Evolutionary conservation across 2,113 vertebrate genomes (phyloP).

Genomic region (Micronisus gabar): DNA sequence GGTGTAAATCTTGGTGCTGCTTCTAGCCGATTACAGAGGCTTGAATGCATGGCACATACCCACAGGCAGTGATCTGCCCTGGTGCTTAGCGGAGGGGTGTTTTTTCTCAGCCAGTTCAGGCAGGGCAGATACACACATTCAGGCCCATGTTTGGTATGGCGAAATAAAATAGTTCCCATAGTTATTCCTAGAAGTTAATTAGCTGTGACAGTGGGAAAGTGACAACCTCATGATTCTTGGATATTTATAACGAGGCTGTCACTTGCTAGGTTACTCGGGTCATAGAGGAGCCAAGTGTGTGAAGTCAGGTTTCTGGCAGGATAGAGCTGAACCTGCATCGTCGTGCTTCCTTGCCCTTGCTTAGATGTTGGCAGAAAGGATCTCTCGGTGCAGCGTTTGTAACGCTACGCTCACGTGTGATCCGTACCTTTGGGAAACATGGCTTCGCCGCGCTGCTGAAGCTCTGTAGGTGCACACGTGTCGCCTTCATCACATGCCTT

Average conservation of each 20-base stretch:
- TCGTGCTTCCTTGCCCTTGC: background rate
- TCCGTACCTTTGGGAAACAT: background rate
- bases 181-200: conserved; percentile 72
- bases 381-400: background rate
- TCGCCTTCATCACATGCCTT: background rate
- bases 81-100: background rate
- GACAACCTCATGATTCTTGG: conserved; percentile 64
- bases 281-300: conserved; percentile 38
- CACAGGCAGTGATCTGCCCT: background rate
- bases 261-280: conserved; percentile 57
- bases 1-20: background rate
- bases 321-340: background rate
- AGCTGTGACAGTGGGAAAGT: conserved; percentile 71
- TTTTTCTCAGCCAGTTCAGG: conserved; percentile 2
- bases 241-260: conserved; percentile 65
- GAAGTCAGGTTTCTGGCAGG: conserved; percentile 57
- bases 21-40: background rate
- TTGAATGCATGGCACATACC: background rate
- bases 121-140: background rate
- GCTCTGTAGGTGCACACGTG: background rate
- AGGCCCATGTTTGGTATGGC: background rate
- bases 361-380: background rate
- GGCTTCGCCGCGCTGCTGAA: background rate
- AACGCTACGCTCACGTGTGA: background rate
- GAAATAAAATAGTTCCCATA: conserved; percentile 61